Evolutionary conservation across 1,140 invertebrate genomes (phyloP).

Genomic region (Gerris buenoi): DNA sequence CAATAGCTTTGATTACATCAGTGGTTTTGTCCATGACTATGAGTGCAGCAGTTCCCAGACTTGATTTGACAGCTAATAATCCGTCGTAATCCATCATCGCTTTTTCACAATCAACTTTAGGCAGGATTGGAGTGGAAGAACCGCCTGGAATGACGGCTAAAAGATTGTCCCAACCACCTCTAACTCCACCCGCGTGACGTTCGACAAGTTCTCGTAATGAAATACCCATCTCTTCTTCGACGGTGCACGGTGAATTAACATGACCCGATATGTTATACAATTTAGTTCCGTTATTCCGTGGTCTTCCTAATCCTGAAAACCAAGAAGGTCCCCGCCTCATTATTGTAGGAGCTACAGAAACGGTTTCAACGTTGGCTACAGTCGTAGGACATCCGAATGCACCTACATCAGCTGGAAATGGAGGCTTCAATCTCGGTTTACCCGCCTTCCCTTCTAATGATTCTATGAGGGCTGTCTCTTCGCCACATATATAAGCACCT

Average conservation of each 20-base stretch:
- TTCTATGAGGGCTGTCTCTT: conserved; percentile 97
- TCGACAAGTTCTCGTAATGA: conserved; percentile 92
- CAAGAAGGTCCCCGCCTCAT: conserved; percentile 87
- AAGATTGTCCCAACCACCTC: conserved; percentile 97
- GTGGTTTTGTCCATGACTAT: conserved; percentile 99
- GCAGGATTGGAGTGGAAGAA: conserved; percentile 95
- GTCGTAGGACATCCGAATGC: conserved; percentile 98
- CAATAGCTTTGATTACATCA: conserved; percentile 92
- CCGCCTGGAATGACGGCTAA: conserved; percentile 95
- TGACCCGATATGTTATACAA: conserved; percentile 98
- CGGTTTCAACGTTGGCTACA: conserved; percentile 96
- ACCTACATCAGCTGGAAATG: conserved; percentile 96
- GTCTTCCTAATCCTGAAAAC: conserved; percentile 93
- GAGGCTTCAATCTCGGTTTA: conserved; percentile 95
- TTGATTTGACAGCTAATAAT: conserved; percentile 81
- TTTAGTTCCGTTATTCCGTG: conserved; percentile 94
- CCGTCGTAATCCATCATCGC: conserved; percentile 98
- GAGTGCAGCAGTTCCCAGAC: conserved; percentile 90
- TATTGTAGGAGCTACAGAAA: conserved; percentile 96
- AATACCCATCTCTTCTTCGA: conserved; percentile 99
- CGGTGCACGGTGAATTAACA: conserved; percentile 94
- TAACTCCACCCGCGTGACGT: conserved; percentile 86
- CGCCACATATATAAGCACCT: conserved; percentile 98
- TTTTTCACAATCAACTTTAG: conserved; percentile 88
- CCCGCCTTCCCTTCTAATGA: conserved; percentile 98